phyloP scores from a whole-genome alignment of 2,797 vertebrate genomes.

The Paramormyrops hopkinsi region DNA sequence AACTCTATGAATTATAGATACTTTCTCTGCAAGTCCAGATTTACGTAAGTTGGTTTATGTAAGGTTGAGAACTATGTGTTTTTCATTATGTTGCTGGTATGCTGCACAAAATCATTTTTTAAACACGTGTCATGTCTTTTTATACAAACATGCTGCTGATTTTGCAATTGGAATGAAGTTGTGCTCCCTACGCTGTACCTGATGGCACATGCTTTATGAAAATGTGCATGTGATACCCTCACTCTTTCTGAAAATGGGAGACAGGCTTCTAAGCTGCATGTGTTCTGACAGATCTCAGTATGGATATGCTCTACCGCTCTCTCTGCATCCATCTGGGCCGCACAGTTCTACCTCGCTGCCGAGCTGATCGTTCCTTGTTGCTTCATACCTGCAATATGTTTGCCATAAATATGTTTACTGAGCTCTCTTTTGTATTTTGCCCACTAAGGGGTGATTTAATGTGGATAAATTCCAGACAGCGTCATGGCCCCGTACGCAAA shows the following conservation, averaged over 20 bases:
- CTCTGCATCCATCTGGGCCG: background rate
- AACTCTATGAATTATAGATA: background rate
- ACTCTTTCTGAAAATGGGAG: background rate
- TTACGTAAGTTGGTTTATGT: background rate
- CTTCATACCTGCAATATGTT: background rate
- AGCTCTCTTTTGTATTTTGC: background rate
- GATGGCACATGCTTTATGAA: background rate
- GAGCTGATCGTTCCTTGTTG: background rate
- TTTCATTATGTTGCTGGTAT: background rate
- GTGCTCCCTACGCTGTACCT: background rate
- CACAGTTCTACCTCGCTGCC: background rate
- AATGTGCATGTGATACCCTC: background rate
- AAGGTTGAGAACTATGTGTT: background rate
- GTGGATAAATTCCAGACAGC: background rate
- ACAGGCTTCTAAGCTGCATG: background rate
- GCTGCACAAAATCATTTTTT: background rate
- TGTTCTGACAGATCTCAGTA: background rate
- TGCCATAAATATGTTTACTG: background rate
- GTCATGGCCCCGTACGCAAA: background rate
- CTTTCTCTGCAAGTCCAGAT: background rate
- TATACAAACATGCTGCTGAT: background rate
- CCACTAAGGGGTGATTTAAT: background rate
- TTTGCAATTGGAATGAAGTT: background rate
- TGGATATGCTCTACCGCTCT: background rate
- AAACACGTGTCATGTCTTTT: background rate